phyloP scores from a whole-genome alignment of 2,797 vertebrate species.

The Crenuchus spilurus region DNA sequence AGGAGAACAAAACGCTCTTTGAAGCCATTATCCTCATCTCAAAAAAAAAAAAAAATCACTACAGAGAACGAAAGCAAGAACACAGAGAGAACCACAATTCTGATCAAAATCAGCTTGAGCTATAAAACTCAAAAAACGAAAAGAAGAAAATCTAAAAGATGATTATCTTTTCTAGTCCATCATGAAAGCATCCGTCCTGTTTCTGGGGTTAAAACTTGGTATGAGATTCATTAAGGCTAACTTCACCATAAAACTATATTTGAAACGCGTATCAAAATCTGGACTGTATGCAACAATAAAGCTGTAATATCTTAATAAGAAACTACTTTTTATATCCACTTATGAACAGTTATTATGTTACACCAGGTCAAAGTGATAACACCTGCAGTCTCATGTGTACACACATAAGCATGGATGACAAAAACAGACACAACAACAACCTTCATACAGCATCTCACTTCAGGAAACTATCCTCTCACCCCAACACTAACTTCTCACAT shows the following conservation, averaged over 20 bases:
- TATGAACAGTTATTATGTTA: constrained; percentile 10
- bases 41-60: neutral
- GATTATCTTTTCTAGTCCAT: neutral
- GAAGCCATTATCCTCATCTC: neutral
- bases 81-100: neutral
- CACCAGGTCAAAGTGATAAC: constrained; percentile 12
- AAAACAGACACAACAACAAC: constrained; percentile 7
- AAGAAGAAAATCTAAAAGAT: neutral
- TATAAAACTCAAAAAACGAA: neutral
- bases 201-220: neutral
- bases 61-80: neutral
- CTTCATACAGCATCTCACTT: neutral
- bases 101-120: neutral
- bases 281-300: neutral
- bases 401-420: neutral
- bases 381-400: neutral
- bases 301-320: neutral
- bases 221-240: neutral
- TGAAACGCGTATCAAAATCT: neutral
- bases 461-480: constrained; percentile 7
- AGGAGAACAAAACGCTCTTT: neutral
- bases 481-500: constrained; percentile 4
- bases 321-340: neutral
- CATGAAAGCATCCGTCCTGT: neutral
- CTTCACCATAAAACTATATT: neutral